Conservation (phyloP, 2,113 vertebrate species). For the Trichechus manatus region DNA sequence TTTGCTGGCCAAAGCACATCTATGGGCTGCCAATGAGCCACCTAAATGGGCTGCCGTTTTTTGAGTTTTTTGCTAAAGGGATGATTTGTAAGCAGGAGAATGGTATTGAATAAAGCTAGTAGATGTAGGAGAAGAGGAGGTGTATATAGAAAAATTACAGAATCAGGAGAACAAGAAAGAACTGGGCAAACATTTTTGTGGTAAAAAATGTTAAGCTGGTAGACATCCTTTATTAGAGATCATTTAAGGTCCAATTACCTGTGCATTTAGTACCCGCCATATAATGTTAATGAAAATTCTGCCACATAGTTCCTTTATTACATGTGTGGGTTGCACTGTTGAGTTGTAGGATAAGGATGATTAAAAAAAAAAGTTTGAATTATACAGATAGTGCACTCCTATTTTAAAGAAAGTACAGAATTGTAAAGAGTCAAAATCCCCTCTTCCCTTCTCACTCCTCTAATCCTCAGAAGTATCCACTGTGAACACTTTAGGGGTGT, state of each 20-base stretch:
- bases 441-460: not conserved
- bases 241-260: slow-evolving; percentile 25
- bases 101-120: not conserved
- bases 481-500: not conserved
- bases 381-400: not conserved
- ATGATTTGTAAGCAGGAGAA: slow-evolving; percentile 3
- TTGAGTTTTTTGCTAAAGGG: not conserved
- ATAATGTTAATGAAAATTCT: not conserved
- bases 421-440: not conserved
- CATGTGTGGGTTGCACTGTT: not conserved
- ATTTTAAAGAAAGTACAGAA: not conserved
- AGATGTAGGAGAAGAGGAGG: not conserved
- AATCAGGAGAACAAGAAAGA: not conserved
- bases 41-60: not conserved
- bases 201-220: not conserved
- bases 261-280: not conserved
- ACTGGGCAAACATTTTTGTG: not conserved
- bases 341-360: not conserved
- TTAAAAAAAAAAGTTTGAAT: slow-evolving; percentile 14
- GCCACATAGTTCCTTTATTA: not conserved
- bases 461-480: not conserved
- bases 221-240: not conserved
- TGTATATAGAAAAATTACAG: not conserved
- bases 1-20: not conserved
- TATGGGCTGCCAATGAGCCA: not conserved